Percentiles rank a stretch among this genome's conserved stretches.
Evolutionary conservation across 2,113 vertebrate genomes (phyloP).

Genomic region (Tragelaphus imberbis): DNA sequence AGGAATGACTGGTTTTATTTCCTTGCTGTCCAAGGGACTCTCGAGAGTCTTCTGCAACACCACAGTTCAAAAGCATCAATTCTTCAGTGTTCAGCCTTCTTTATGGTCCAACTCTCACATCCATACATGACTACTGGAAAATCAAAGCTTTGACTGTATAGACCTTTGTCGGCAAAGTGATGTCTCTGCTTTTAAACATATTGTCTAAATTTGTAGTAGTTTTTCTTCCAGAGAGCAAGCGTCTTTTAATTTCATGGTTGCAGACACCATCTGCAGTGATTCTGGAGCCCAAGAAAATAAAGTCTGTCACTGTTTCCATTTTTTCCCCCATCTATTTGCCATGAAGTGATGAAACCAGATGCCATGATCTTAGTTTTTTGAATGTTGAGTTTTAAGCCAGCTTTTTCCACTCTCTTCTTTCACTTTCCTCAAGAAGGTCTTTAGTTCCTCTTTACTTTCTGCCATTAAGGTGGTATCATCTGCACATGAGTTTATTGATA

Average conservation of each 20-base stretch:
- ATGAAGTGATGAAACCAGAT: not conserved
- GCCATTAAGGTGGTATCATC: not conserved
- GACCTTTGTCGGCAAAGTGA: not conserved
- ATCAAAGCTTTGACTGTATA: fast-evolving
- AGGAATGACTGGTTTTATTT: not conserved
- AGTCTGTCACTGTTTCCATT: not conserved
- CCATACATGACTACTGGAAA: not conserved
- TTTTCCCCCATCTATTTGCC: not conserved
- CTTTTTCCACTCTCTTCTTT: not conserved
- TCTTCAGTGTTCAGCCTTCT: not conserved
- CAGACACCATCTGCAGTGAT: not conserved
- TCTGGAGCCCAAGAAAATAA: not conserved
- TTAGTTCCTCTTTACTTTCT: not conserved
- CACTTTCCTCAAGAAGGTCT: not conserved
- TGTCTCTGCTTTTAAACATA: not conserved
- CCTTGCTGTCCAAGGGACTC: not conserved
- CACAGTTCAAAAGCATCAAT: not conserved
- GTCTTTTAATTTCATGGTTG: not conserved
- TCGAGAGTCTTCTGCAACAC: not conserved
- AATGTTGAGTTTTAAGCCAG: not conserved
- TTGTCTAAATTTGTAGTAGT: not conserved
- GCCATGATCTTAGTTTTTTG: not conserved
- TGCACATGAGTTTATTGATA: not conserved
- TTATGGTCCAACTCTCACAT: not conserved
- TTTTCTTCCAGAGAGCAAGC: not conserved